Conservation (phyloP, 1,140 invertebrate genomes). For the Magallana angulata region DNA sequence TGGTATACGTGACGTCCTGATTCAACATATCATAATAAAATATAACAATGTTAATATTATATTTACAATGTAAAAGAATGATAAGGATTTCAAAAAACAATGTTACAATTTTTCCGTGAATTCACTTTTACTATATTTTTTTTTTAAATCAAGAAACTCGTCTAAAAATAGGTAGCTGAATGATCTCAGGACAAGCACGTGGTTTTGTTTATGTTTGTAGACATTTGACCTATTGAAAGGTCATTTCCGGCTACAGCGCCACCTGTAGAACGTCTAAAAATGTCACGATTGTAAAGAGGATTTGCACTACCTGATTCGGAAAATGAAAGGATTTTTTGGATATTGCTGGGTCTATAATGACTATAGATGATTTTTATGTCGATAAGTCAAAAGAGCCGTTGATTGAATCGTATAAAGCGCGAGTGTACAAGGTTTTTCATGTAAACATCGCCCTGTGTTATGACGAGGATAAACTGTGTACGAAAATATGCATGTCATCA, state of each 20-base stretch:
- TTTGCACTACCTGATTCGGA: slow-evolving; percentile 28
- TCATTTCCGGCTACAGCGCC: slow-evolving; percentile 16
- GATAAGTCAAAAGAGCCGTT: slow-evolving; percentile 39
- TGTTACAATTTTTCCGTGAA: no score
- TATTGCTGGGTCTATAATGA: slow-evolving; percentile 40
- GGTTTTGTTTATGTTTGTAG: slow-evolving; percentile 6
- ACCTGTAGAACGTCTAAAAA: slow-evolving; percentile 13
- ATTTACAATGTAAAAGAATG: no score
- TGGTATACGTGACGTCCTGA: no score
- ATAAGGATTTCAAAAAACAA: no score
- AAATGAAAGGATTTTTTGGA: slow-evolving; percentile 44
- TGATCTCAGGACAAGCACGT: background rate
- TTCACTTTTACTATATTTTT: no score
- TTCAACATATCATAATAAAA: no score
- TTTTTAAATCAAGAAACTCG: no score
- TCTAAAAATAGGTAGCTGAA: no score
- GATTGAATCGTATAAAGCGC: slow-evolving; percentile 29
- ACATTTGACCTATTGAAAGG: slow-evolving; percentile 14
- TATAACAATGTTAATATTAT: no score
- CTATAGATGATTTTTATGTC: slow-evolving; percentile 45
- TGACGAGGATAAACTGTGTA: slow-evolving; percentile 28
- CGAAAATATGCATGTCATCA: slow-evolving; percentile 47
- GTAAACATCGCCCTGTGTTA: slow-evolving; percentile 12
- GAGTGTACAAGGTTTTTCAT: slow-evolving; percentile 18
- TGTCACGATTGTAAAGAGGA: slow-evolving; percentile 21